phyloP scores from a whole-genome alignment of 2,888 invertebrate genomes.

The Synergus japonicus region DNA sequence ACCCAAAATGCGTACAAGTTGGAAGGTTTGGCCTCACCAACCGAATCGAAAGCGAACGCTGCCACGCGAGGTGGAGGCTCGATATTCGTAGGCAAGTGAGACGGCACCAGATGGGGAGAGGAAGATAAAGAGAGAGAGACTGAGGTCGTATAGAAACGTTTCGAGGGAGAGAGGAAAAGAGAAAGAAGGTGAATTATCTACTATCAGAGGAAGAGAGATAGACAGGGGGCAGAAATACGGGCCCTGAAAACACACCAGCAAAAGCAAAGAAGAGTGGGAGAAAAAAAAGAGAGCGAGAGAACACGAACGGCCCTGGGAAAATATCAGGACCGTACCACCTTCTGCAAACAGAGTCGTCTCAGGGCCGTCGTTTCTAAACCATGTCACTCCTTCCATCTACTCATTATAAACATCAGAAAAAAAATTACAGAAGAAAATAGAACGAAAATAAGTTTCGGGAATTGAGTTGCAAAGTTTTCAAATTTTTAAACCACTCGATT shows the following conservation, averaged over 20 bases:
- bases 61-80: conserved; percentile 35
- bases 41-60: conserved; percentile 41
- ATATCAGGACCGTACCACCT: conserved; percentile 46
- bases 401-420: neutral
- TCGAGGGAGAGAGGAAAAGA: conserved; percentile 1
- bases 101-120: conserved; percentile 18
- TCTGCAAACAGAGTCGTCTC: conserved; percentile 57
- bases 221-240: conserved; percentile 34
- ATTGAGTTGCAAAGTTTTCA: neutral
- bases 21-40: conserved; percentile 19
- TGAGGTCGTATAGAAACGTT: neutral
- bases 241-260: conserved; percentile 34
- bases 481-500: neutral
- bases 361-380: conserved; percentile 54
- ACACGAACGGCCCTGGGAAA: conserved; percentile 57
- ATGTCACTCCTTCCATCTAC: conserved; percentile 42
- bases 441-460: neutral
- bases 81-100: conserved; percentile 27
- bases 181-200: conserved; percentile 16
- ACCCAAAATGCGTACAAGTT: conserved; percentile 40
- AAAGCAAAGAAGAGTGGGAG: conserved; percentile 41
- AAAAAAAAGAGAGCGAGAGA: conserved; percentile 45
- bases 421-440: neutral
- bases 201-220: conserved; percentile 28
- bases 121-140: conserved; percentile 29